Evolutionary conservation across 2,888 invertebrate species (phyloP), one percentile per base, ranked within the genome.

Genomic region (Agriopis aurantiaria): DNA sequence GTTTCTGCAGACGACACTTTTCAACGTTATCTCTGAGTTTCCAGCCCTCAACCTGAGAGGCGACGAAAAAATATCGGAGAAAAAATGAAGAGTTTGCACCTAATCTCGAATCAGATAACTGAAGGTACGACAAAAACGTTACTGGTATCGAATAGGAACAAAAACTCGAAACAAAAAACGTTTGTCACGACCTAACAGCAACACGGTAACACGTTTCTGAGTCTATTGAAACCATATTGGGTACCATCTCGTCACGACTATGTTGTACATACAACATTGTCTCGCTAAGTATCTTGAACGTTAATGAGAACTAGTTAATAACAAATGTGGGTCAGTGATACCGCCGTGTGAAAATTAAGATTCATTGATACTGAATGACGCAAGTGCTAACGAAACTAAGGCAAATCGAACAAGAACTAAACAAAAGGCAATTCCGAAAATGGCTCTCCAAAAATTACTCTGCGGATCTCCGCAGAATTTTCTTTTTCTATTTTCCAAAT

Each of bases 101-200:
- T 90, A 89, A 91, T 90, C 90, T 90, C 63, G 73, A 82, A 88
- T 85, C 86, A 85, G 90, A 92, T 91, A 91, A 88, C 83, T 80
- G 78, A 80, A 83, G 78, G 82, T 80, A 78, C 69, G 66, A 81
- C 82, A 89, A 88, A 91, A 91, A 62, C 49, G 62, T 76, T 82
- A 77, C 80, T 78, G 75, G 72, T 68, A 71, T 66, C 63, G 69
- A 68, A 67, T 77, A 82, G 76, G 71, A 82, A 75, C 83, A 90
- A 90, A 91, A 91, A 88, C 82, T 75, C 76, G 60, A 72, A 65
- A 77, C 76, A 77, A 77, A 72, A 76, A 78, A 72, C 69, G 75
- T 69, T 72, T 69, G 76, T 74, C 78, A 78, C 78, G 78, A 76
- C 62, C 69, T 68, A 73, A 75, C 73, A 73, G 70, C 62, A 73